Conservation (phyloP, 2,113 vertebrate species). For the Thalassoma bifasciatum region DNA sequence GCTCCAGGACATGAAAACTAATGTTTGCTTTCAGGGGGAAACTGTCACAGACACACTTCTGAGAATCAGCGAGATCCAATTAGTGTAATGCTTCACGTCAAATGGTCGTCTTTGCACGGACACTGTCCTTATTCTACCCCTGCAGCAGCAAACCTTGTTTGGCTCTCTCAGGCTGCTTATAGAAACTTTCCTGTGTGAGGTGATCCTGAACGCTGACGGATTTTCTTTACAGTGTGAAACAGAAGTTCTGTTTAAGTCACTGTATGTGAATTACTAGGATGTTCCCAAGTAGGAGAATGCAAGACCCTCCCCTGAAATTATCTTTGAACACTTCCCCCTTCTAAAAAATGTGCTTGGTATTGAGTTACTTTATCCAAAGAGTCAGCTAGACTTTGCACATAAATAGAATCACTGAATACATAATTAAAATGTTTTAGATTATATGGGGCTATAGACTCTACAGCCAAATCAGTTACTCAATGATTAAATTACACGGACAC, state of each 20-base stretch:
- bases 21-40: slow-evolving; percentile 57
- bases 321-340: too few relatives aligned
- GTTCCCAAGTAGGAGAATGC: background rate
- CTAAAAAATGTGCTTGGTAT: background rate
- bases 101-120: slow-evolving; percentile 41
- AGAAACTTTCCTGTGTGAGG: slow-evolving; percentile 6
- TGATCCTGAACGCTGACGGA: background rate
- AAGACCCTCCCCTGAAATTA: too few relatives aligned
- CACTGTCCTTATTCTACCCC: slow-evolving; percentile 57
- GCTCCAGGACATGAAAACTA: slow-evolving; percentile 57
- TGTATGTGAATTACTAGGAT: background rate
- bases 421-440: background rate
- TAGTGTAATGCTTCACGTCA: slow-evolving; percentile 62
- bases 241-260: background rate
- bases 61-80: slow-evolving; percentile 75
- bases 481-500: background rate
- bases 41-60: slow-evolving; percentile 61
- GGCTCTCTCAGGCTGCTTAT: slow-evolving; percentile 8
- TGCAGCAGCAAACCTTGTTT: slow-evolving; percentile 31
- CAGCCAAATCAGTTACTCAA: background rate
- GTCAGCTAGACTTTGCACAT: too few relatives aligned
- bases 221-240: background rate
- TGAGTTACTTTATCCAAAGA: background rate
- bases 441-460: background rate
- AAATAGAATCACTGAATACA: background rate